Base-by-base conservation (phyloP, 2,113 vertebrate species). In the Esox niger region DNA sequence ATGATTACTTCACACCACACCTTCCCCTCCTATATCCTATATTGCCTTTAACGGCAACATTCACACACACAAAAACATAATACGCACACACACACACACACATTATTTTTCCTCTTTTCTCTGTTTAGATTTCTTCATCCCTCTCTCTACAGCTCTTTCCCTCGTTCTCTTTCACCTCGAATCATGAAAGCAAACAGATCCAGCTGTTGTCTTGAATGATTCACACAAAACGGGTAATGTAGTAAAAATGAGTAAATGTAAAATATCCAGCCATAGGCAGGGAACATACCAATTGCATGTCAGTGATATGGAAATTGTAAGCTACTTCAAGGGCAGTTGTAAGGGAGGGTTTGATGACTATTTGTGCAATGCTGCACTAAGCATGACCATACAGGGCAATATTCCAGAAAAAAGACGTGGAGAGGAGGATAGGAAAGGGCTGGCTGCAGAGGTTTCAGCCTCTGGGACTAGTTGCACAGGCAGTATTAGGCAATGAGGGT, bases 351-450 rank as follows among this genome's bases (percentile, higher is more conserved):
- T 62, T 8, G 72, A 69, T 11, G 25, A 61, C 61, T 59, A n/a
- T 66, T 54, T 73, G 55, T 75, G 66, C 74, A 66, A 71, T 75
- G 64, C 38, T 54, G n/a, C 68, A 73, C 35, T 43, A 15, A 43
- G 35, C 35, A 43, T 43, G 35, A 43, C 11, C 17, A 43, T 43
- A 4, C 35, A 43, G 35, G 35, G 35, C 35, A 43, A 43, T 17
- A 15, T 43, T 10, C 17, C 13, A 15, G 11, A 15, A n/a, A n/a
- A n/a, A n/a, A n/a, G n/a, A n/a, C n/a, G n/a, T n/a, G n/a, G n/a
- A n/a, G n/a, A n/a, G n/a, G n/a, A n/a, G n/a, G n/a, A n/a, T n/a
- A n/a, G n/a, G n/a, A 43, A 4, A 17, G 35, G 35, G 17, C 35
- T 43, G 35, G 35, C 35, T 15, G 4, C 35, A 43, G 35, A 43